These are phyloP conservation scores for Archocentrus centrarchus DNA, from an alignment of 2,113 vertebrate genomes.

Conservation along the genomic window DNA sequence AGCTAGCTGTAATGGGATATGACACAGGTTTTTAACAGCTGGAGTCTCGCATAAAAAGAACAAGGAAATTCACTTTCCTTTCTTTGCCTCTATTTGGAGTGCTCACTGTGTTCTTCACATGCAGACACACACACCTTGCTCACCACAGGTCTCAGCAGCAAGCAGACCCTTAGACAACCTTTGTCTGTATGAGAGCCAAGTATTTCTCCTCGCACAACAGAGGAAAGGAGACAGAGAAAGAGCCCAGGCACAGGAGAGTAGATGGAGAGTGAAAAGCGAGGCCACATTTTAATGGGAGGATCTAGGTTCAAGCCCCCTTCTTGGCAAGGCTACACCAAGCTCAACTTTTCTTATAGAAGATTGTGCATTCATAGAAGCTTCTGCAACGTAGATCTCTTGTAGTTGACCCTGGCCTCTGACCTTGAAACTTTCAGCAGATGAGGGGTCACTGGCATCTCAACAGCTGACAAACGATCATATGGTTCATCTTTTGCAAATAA, in stretches of 20 bases:
- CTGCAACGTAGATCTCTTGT: not conserved
- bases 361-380: not conserved
- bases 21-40: constrained; percentile 65
- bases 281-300: constrained; percentile 28
- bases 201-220: not conserved
- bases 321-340: constrained; percentile 6
- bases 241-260: constrained; percentile 11
- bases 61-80: constrained; percentile 66
- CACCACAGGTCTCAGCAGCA: constrained; percentile 46
- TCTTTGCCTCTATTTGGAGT: constrained; percentile 49
- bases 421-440: not conserved
- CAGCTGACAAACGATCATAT: not conserved
- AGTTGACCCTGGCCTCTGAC: constrained; percentile 12
- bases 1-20: constrained; percentile 46
- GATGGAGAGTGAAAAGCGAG: constrained; percentile 10
- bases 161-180: constrained; percentile 46
- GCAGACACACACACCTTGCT: constrained; percentile 36
- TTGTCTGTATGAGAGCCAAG: constrained; percentile 30
- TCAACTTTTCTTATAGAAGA: constrained; percentile 13
- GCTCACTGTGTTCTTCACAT: constrained; percentile 53
- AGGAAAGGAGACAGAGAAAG: not conserved
- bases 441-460: not conserved
- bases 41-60: constrained; percentile 57
- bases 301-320: constrained; percentile 25
- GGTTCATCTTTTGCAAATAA: not conserved